Evolutionary conservation across 2,113 vertebrate species (phyloP).

Genomic region (Phycodurus eques): DNA sequence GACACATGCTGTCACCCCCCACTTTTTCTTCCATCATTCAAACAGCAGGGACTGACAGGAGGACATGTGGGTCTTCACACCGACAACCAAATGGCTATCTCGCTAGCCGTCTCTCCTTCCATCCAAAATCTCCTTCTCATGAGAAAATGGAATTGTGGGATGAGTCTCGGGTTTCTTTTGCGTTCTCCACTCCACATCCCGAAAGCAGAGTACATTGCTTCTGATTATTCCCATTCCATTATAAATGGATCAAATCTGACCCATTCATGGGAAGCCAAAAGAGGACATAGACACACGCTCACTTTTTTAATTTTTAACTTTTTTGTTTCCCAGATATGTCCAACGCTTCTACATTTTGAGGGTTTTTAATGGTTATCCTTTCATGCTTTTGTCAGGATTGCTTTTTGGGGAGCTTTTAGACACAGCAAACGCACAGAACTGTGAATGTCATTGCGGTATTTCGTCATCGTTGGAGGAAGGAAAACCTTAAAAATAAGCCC

Average conservation of each 20-base stretch:
- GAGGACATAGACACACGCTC: not conserved
- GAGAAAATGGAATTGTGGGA: not conserved
- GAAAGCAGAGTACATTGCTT: not conserved
- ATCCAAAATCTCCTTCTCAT: not conserved
- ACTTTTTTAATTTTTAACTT: not conserved
- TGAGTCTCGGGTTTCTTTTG: not conserved
- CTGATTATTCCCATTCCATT: not conserved
- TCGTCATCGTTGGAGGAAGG: too few relatives aligned
- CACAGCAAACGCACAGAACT: too few relatives aligned
- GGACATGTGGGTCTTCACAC: slow-evolving; percentile 5
- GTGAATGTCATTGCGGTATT: too few relatives aligned
- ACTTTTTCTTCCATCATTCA: slow-evolving; percentile 7
- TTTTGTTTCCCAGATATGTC: not conserved
- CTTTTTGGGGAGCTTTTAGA: too few relatives aligned
- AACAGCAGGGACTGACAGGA: slow-evolving; percentile 2
- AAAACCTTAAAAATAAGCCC: too few relatives aligned
- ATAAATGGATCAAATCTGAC: not conserved
- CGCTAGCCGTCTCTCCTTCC: not conserved
- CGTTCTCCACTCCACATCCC: not conserved
- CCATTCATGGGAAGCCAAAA: not conserved
- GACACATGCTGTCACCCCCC: slow-evolving; percentile 1
- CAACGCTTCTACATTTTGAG: too few relatives aligned
- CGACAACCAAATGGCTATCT: slow-evolving; percentile 1
- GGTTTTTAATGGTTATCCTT: too few relatives aligned
- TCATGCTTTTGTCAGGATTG: too few relatives aligned